Percentiles rank a stretch among this genome's conserved stretches.
phyloP scores from a whole-genome alignment of 30 jellyfish, hydroid and myxozoan species.

The Aurelia sp. region DNA sequence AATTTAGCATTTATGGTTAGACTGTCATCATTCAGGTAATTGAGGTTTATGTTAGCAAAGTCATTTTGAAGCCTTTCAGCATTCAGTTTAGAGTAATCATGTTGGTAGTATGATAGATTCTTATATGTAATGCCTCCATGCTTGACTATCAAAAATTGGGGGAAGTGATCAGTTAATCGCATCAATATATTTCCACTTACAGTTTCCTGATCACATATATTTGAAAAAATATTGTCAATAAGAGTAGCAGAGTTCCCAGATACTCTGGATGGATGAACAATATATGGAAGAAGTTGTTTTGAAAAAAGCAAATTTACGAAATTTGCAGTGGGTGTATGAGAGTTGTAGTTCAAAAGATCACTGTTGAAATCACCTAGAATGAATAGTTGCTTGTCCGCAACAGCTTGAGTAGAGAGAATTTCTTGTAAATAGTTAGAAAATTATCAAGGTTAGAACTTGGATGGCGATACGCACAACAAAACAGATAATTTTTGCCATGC shows the following conservation, averaged over 20 bases:
- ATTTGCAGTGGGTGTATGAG: conserved; percentile 8
- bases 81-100: background rate
- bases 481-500: too few relatives aligned
- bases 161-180: background rate
- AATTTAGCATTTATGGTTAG: background rate
- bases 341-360: background rate
- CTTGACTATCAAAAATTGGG: background rate
- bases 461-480: too few relatives aligned
- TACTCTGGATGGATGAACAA: background rate
- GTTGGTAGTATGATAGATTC: too few relatives aligned
- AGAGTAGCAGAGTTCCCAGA: too few relatives aligned
- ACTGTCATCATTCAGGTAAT: conserved; percentile 5
- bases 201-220: conserved; percentile 4
- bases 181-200: conserved; percentile 24
- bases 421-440: too few relatives aligned
- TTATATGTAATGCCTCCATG: background rate
- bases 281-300: background rate
- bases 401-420: background rate
- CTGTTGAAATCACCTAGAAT: conserved; percentile 3
- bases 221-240: too few relatives aligned
- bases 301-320: conserved; percentile 7
- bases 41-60: background rate
- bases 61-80: background rate
- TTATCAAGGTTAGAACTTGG: too few relatives aligned
- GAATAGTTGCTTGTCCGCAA: conserved; percentile 6